These are phyloP conservation scores for Sigmodon hispidus DNA, from an alignment of 2,113 vertebrate genomes.

Conservation along the genomic window DNA sequence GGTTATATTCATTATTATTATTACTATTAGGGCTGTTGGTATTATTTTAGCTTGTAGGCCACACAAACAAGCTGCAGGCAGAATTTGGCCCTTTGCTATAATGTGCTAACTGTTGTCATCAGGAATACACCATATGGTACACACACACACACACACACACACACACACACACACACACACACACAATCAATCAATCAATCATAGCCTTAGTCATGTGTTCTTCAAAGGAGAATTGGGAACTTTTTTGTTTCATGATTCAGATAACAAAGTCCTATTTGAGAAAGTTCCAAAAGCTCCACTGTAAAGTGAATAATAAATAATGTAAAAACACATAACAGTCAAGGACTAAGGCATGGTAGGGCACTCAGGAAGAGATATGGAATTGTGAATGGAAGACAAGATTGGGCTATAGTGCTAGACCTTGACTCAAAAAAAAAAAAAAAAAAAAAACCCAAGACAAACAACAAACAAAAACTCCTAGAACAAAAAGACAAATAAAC, in stretches of 20 bases:
- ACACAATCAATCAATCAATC: not conserved
- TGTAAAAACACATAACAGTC: not conserved
- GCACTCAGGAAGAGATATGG: not conserved
- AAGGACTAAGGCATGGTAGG: not conserved
- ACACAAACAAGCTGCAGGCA: not conserved
- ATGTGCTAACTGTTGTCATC: not conserved
- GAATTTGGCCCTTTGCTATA: not conserved
- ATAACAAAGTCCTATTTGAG: not conserved
- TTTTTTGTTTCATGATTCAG: not conserved
- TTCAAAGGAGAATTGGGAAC: conserved; percentile 27
- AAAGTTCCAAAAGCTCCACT: conserved; percentile 3
- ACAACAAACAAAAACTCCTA: too few species aligned
- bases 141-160: not conserved
- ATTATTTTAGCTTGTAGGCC: not conserved
- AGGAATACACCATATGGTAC: conserved; percentile 8
- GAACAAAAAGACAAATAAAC: not conserved
- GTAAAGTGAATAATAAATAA: not conserved
- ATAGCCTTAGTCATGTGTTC: not conserved
- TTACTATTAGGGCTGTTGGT: not conserved
- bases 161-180: not conserved
- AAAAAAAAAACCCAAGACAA: too few species aligned
- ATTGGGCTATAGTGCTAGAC: not conserved
- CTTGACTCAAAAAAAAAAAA: not conserved
- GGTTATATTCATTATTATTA: not conserved
- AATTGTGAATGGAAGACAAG: not conserved